A percentile compares a stretch with the other conserved stretches of the same genome.
phyloP scores from a whole-genome alignment of 2,888 invertebrate species.

The Nephrocerus scutellatus region DNA sequence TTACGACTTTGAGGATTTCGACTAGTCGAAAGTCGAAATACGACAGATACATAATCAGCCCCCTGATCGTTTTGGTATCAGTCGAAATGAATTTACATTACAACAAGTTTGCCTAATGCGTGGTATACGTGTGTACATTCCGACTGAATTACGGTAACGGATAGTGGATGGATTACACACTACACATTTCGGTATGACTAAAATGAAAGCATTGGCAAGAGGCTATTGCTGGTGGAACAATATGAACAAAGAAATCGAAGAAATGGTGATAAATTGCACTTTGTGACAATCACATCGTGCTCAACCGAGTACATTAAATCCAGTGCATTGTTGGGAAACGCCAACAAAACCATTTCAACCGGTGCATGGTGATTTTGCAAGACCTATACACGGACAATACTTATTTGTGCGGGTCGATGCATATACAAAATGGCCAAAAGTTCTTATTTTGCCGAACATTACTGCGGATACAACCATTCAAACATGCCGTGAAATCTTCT shows the following conservation, averaged over 20 bases:
- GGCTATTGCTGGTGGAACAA: slow-evolving; percentile 24
- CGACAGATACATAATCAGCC: too few relatives aligned
- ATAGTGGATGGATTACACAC: slow-evolving; percentile 18
- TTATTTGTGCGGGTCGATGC: slow-evolving; percentile 40
- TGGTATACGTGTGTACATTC: too few relatives aligned
- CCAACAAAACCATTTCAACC: slow-evolving; percentile 22
- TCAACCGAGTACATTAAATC: slow-evolving; percentile 11
- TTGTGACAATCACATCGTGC: slow-evolving; percentile 5
- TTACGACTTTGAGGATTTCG: too few relatives aligned
- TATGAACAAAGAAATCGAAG: slow-evolving; percentile 23
- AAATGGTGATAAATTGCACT: slow-evolving; percentile 17
- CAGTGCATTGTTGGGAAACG: slow-evolving; percentile 15
- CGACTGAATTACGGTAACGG: slow-evolving; percentile 2
- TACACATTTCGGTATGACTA: slow-evolving; percentile 17
- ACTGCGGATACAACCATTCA: slow-evolving; percentile 11
- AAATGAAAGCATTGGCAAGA: slow-evolving; percentile 21
- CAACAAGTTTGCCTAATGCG: too few relatives aligned
- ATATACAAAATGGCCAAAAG: slow-evolving; percentile 34
- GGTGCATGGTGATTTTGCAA: slow-evolving; percentile 20
- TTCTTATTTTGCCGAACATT: slow-evolving; percentile 22
- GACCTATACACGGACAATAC: slow-evolving; percentile 4
- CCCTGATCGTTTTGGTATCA: too few relatives aligned
- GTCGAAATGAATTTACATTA: too few relatives aligned
- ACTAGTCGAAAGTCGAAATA: too few relatives aligned
- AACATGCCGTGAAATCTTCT: slow-evolving; percentile 6